Evolutionary conservation across 2,113 vertebrate species (phyloP).

Genomic region (Bos javanicus): DNA sequence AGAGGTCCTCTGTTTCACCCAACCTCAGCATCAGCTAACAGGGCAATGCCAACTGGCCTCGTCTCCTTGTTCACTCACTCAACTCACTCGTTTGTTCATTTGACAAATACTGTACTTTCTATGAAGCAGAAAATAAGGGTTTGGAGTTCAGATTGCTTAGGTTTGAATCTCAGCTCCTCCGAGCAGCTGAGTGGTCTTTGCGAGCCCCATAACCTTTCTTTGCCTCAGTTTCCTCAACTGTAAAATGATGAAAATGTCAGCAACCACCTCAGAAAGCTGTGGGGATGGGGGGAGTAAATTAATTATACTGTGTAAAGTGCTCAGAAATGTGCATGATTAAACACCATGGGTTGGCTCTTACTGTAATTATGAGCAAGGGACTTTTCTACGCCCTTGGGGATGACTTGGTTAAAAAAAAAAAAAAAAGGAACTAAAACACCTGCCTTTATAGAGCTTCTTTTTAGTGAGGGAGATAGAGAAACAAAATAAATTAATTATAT

Average conservation of each 20-base stretch:
- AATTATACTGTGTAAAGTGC: background rate
- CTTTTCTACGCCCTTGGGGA: background rate
- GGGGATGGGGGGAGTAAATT: background rate
- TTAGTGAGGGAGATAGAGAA: background rate
- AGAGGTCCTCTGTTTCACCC: background rate
- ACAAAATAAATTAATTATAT: background rate
- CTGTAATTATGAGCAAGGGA: background rate
- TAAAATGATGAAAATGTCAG: background rate
- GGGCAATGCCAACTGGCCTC: fast-evolving
- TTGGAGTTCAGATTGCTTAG: background rate
- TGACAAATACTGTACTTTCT: background rate
- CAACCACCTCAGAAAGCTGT: background rate
- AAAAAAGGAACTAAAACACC: background rate
- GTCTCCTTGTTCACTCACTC: background rate
- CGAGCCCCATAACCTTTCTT: background rate
- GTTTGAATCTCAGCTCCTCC: background rate
- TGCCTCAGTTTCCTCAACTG: background rate
- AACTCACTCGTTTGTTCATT: background rate
- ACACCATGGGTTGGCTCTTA: background rate
- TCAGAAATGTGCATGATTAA: background rate
- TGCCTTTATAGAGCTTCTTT: background rate
- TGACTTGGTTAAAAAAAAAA: background rate
- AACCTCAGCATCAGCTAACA: background rate
- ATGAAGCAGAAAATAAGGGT: background rate
- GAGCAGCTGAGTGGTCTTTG: background rate